phyloP scores from a whole-genome alignment of 2,113 vertebrate genomes.

The Pelobates fuscus region DNA sequence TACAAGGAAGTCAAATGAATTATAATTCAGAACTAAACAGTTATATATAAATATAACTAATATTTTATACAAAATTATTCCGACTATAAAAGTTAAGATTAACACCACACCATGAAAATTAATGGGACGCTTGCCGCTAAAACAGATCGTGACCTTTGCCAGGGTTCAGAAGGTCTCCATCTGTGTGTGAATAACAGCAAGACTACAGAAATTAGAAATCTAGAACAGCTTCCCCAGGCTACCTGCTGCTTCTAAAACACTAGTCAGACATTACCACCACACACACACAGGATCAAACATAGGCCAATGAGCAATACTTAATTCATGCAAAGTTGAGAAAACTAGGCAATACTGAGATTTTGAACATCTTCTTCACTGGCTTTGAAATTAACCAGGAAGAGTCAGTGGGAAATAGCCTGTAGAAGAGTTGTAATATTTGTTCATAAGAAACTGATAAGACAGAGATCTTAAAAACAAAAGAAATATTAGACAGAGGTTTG shows the following conservation, averaged over 20 bases:
- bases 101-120: conserved; percentile 19
- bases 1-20: too few species aligned
- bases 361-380: background rate
- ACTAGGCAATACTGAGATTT: background rate
- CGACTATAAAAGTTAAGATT: too few species aligned
- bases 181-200: conserved; percentile 84
- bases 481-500: too few species aligned
- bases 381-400: background rate
- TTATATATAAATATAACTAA: too few species aligned
- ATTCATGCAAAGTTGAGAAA: conserved; percentile 76
- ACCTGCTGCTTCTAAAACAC: conserved; percentile 98
- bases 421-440: too few species aligned
- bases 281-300: conserved; percentile 90
- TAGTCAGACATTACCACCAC: conserved; percentile 86
- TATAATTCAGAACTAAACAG: too few species aligned
- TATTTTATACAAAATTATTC: too few species aligned
- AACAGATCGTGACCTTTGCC: conserved; percentile 81
- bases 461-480: too few species aligned
- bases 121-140: conserved; percentile 62
- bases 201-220: conserved; percentile 85
- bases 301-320: conserved; percentile 78
- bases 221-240: conserved; percentile 86
- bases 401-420: background rate
- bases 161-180: conserved; percentile 92
- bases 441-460: too few species aligned